Evolutionary conservation across 1,140 invertebrate species (phyloP).

Genomic region (Sycophila sp.): DNA sequence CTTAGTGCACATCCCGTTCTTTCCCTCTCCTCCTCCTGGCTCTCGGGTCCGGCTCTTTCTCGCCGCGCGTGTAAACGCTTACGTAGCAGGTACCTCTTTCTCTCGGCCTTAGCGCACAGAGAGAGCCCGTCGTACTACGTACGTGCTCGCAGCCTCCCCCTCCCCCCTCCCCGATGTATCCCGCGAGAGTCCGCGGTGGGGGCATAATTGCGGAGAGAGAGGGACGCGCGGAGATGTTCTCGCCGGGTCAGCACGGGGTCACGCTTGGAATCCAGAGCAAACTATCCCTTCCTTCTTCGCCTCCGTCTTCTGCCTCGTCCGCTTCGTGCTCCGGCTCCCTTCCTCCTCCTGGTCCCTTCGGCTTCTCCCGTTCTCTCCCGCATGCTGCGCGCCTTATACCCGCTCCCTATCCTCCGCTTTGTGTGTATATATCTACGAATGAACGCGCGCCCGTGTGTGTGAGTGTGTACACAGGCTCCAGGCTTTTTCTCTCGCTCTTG

Average conservation of each 20-base stretch:
- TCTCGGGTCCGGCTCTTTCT: too few relatives aligned
- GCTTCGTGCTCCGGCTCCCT: slow-evolving; percentile 2
- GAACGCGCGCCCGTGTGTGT: neutral
- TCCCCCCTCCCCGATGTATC: too few relatives aligned
- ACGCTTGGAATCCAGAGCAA: slow-evolving; percentile 67
- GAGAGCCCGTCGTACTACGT: too few relatives aligned
- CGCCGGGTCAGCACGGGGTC: slow-evolving; percentile 64
- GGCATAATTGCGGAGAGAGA: slow-evolving; percentile 55
- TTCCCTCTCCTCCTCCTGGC: neutral
- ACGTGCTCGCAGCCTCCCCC: neutral
- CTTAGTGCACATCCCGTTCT: slow-evolving; percentile 21
- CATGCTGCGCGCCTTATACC: neutral
- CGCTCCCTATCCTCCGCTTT: neutral
- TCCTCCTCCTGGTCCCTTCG: neutral
- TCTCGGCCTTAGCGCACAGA: slow-evolving; percentile 4
- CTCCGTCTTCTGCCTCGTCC: neutral
- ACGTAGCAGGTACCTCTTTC: slow-evolving; percentile 43
- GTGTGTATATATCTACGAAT: neutral
- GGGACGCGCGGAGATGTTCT: slow-evolving; percentile 63
- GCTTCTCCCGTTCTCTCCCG: neutral
- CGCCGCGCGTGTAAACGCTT: slow-evolving; percentile 42
- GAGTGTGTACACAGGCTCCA: neutral
- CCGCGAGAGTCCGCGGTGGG: slow-evolving; percentile 41
- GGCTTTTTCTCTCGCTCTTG: neutral
- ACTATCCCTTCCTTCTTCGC: slow-evolving; percentile 56